Evolutionary conservation across 2,888 invertebrate species (phyloP), one percentile per base, ranked within the genome.

Genomic region (Tetropium fuscum): DNA sequence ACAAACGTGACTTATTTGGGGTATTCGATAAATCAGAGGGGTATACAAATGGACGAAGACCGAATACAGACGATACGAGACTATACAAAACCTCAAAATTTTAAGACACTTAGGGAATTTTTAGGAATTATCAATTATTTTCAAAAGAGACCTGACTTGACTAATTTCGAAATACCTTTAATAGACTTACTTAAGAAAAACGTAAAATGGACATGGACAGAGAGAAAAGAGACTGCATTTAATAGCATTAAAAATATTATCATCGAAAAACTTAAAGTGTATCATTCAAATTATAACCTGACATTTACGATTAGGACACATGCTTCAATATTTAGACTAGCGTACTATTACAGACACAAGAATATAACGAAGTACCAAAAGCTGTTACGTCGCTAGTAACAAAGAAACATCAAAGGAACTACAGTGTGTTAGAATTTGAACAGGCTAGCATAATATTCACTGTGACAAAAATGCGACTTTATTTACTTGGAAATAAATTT

Each of bases 91-190:
- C 49, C 51, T 8, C 11, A 18, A 3, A 51, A 43, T 43, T 34
- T 56, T 20, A 56, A 49, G 8, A 38, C 32, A 16, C 10, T 53
- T 11, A 25, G 53, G 22, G 53, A 47, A 41, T 58, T 58, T 47
- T 40, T 58, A 1, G 53, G 58, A 30, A 53, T 53, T 3, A 11
- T 53, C 3, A 53, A 53, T 10, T 58, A 58, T 40, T 53, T 30
- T 16, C 45, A 58, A 41, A 38, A 22, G 20, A 47, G 45, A 15
- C 41, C 58, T 2, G 16, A 58, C 38, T 27, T 58, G 7, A 10
- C 36, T 19, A 10, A 38, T 11, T 19, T 11, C 19, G 43, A 41
- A 25, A 7, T 49, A 30, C 56, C 49, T 16, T 49, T 49, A 16
- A 30, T 48, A 11, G 19, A 48, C 4, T 30, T 49, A 40, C 13